Conservation (phyloP, 2,888 invertebrate genomes). For the Noctua janthina region DNA sequence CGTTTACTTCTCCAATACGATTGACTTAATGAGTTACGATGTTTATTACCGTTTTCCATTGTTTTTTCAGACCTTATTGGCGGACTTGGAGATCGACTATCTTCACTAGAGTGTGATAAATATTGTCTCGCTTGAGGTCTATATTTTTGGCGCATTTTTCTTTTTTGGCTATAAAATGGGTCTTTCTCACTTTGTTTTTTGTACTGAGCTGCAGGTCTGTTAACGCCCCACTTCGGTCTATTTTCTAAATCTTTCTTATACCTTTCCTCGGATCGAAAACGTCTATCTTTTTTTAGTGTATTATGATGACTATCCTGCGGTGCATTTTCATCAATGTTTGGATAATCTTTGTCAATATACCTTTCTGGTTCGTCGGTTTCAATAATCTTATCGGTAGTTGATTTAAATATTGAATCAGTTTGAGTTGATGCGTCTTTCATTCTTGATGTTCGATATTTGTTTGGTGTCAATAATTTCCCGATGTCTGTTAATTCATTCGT, state of each 20-base stretch:
- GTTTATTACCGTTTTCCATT: constrained; percentile 81
- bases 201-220: constrained; percentile 94
- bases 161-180: constrained; percentile 94
- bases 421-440: constrained; percentile 93
- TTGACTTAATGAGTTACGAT: constrained; percentile 87
- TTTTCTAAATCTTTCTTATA: constrained; percentile 91
- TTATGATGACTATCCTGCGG: constrained; percentile 87
- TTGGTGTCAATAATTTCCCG: constrained; percentile 84
- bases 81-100: constrained; percentile 91
- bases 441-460: constrained; percentile 86
- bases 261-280: constrained; percentile 89
- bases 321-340: constrained; percentile 88
- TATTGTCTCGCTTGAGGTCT: constrained; percentile 90
- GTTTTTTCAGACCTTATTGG: constrained; percentile 82
- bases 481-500: constrained; percentile 79
- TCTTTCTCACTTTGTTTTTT: constrained; percentile 97
- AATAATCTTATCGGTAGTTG: constrained; percentile 78
- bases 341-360: constrained; percentile 89
- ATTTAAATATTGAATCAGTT: constrained; percentile 88
- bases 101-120: constrained; percentile 91
- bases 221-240: constrained; percentile 94
- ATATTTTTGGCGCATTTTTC: constrained; percentile 92
- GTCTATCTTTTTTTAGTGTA: constrained; percentile 88
- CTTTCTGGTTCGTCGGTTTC: constrained; percentile 82
- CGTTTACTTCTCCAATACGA: constrained; percentile 88